Evolutionary conservation across 2,113 vertebrate species (phyloP).

Genomic region (Gracilinanus agilis): DNA sequence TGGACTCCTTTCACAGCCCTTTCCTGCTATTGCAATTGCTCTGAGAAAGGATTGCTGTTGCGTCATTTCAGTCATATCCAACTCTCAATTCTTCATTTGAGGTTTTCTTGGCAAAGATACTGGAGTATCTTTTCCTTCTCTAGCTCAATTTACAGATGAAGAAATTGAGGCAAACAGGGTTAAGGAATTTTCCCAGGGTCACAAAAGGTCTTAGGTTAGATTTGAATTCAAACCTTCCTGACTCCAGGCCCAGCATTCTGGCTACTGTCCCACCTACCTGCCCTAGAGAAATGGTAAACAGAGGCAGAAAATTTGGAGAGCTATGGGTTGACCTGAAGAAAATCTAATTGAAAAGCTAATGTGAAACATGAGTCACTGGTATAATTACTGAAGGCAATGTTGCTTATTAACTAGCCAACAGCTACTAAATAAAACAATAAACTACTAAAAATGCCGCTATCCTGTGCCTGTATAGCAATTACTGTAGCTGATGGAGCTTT

Average conservation of each 20-base stretch:
- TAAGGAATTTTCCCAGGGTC: too few species aligned
- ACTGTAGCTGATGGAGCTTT: constrained; percentile 64
- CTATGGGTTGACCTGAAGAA: constrained; percentile 68
- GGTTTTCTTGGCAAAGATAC: too few species aligned
- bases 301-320: constrained; percentile 68
- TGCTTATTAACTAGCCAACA: constrained; percentile 71
- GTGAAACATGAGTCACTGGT: constrained; percentile 78
- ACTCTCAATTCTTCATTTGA: too few species aligned
- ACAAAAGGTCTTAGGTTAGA: too few species aligned
- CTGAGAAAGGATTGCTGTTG: constrained; percentile 39
- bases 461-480: constrained; percentile 76
- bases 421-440: constrained; percentile 79
- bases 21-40: constrained; percentile 67
- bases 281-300: neutral
- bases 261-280: too few species aligned
- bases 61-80: too few species aligned
- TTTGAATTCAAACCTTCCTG: too few species aligned
- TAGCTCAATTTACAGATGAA: too few species aligned
- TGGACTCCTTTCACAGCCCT: neutral
- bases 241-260: too few species aligned
- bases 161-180: too few species aligned
- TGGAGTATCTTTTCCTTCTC: too few species aligned
- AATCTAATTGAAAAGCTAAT: constrained; percentile 78
- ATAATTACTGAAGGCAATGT: constrained; percentile 72
- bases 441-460: constrained; percentile 74